phyloP scores from a whole-genome alignment of 2,113 vertebrate species.

The Heterochromis multidens region DNA sequence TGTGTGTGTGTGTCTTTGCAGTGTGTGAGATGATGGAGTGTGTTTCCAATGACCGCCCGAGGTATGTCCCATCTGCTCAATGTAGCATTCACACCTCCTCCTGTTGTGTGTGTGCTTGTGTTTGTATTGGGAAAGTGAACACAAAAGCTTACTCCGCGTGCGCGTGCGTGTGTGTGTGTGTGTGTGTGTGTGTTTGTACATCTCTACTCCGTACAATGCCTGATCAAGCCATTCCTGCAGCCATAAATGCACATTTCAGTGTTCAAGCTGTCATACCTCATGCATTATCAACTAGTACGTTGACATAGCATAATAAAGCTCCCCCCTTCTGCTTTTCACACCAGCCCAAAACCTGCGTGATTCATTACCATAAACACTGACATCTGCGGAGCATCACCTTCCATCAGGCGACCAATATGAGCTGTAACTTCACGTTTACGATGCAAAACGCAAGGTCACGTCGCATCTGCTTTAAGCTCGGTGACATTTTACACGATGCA shows the following conservation, averaged over 20 bases:
- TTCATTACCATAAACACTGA: background rate
- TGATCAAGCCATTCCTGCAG: conserved; percentile 29
- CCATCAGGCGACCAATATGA: background rate
- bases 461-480: background rate
- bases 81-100: conserved; percentile 43
- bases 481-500: background rate
- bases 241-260: conserved; percentile 33
- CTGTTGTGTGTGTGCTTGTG: conserved; percentile 12
- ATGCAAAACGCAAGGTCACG: background rate
- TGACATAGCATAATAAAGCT: background rate
- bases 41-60: conserved; percentile 53
- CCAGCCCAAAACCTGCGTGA: background rate
- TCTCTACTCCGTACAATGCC: background rate
- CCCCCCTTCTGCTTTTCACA: conserved; percentile 1
- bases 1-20: background rate
- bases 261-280: conserved; percentile 41
- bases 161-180: background rate
- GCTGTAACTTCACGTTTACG: background rate
- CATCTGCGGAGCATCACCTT: background rate
- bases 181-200: background rate
- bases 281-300: conserved; percentile 8
- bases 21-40: conserved; percentile 10
- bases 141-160: background rate
- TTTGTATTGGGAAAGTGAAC: conserved; percentile 5
- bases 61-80: conserved; percentile 62